Conservation (phyloP, 1,140 invertebrate genomes). For the Holotrichia oblita region DNA sequence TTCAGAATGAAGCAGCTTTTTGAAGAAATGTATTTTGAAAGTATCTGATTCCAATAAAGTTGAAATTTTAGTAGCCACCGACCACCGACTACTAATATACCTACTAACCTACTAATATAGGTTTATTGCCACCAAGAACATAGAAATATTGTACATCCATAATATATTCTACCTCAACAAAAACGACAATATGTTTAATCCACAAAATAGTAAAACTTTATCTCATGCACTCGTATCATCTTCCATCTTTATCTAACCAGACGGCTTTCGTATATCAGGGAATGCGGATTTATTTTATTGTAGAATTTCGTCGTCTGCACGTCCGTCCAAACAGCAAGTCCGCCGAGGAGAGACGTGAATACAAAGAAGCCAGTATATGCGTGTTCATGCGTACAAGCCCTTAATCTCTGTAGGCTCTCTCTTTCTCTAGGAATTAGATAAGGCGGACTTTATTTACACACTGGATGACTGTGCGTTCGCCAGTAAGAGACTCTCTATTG, state of each 20-base stretch:
- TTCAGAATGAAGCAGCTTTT: too few relatives aligned
- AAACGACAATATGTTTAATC: too few relatives aligned
- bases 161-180: too few relatives aligned
- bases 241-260: constrained; percentile 1
- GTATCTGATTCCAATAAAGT: too few relatives aligned
- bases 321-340: constrained; percentile 1
- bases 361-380: constrained; percentile 24
- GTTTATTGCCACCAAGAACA: too few relatives aligned
- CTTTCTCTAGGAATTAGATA: not conserved
- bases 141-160: too few relatives aligned
- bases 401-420: constrained; percentile 27
- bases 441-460: not conserved
- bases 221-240: not conserved
- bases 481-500: too few relatives aligned
- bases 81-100: too few relatives aligned
- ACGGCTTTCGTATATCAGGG: constrained; percentile 7
- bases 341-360: not conserved
- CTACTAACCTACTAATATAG: too few relatives aligned
- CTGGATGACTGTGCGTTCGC: too few relatives aligned
- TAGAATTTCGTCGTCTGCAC: constrained; percentile 23
- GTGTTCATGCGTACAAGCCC: not conserved
- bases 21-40: too few relatives aligned
- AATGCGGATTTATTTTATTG: constrained; percentile 37
- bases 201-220: not conserved
- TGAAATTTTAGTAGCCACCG: too few relatives aligned